A percentile compares a stretch with the other conserved stretches of the same genome.
Evolutionary conservation across 2,888 invertebrate species (phyloP).

Genomic region (Acrobasis suavella): DNA sequence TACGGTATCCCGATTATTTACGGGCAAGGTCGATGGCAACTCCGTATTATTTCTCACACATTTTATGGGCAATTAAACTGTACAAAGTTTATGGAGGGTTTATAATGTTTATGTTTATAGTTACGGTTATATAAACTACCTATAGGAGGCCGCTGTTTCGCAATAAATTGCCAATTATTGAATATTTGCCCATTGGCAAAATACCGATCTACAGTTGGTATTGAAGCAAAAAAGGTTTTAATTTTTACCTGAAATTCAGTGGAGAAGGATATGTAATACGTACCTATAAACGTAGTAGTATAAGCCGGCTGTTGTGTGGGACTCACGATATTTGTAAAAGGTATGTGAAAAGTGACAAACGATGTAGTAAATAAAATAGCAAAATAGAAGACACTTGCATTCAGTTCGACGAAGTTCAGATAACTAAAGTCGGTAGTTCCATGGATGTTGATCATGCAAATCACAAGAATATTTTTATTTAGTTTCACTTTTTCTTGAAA

Average conservation of each 20-base stretch:
- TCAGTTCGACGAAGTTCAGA: too few species aligned
- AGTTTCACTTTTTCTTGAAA: too few species aligned
- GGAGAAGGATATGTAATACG: too few species aligned
- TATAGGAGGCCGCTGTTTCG: constrained; percentile 1
- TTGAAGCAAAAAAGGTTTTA: neutral
- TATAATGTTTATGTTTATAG: constrained; percentile 8
- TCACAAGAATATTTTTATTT: too few species aligned
- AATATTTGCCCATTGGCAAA: neutral
- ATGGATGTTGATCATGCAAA: too few species aligned
- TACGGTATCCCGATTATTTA: constrained; percentile 51
- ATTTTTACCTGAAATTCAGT: neutral
- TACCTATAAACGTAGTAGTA: too few species aligned
- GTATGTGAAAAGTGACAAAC: neutral
- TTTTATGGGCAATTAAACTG: constrained; percentile 17
- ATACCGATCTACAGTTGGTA: neutral
- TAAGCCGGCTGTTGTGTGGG: too few species aligned
- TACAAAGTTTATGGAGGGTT: constrained; percentile 9
- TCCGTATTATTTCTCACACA: constrained; percentile 19
- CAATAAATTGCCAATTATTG: neutral
- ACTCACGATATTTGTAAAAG: neutral
- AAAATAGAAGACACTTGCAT: too few species aligned
- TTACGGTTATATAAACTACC: constrained; percentile 4
- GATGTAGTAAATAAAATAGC: too few species aligned
- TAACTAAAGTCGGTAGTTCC: too few species aligned
- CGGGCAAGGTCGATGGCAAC: constrained; percentile 50